These are phyloP conservation scores for Centropristis striata DNA, from an alignment of 2,113 vertebrate species.

Conservation along the genomic window DNA sequence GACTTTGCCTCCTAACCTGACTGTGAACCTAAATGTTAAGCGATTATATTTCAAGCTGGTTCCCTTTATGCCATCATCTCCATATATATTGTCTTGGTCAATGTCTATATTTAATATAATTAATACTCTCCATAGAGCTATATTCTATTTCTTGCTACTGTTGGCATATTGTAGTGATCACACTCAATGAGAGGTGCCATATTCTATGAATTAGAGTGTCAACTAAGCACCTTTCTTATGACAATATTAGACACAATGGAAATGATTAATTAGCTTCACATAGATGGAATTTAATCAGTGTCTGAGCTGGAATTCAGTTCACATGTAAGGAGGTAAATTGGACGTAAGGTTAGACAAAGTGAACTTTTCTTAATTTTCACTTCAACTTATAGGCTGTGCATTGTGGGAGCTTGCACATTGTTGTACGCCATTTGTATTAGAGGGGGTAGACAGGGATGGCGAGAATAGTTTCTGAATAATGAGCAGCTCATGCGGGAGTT, in stretches of 20 bases:
- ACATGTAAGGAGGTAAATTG: constrained; percentile 40
- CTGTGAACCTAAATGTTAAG: background rate
- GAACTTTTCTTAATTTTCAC: constrained; percentile 68
- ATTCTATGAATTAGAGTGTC: constrained; percentile 78
- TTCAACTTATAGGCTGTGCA: constrained; percentile 53
- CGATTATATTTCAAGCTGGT: constrained; percentile 13
- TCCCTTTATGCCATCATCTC: constrained; percentile 36
- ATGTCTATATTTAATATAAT: constrained; percentile 69
- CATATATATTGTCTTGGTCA: constrained; percentile 41
- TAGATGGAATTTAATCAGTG: constrained; percentile 72
- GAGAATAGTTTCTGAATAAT: constrained; percentile 68
- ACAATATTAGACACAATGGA: constrained; percentile 78
- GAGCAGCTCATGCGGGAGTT: constrained; percentile 63
- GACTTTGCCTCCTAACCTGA: background rate
- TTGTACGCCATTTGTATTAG: constrained; percentile 43
- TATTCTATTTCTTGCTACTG: constrained; percentile 65
- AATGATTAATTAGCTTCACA: constrained; percentile 79
- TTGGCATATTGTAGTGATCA: constrained; percentile 75
- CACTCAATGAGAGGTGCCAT: constrained; percentile 55
- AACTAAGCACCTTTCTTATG: constrained; percentile 82
- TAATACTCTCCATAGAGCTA: constrained; percentile 56
- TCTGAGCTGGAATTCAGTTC: constrained; percentile 55
- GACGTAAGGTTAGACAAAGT: constrained; percentile 53
- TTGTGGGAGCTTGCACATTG: constrained; percentile 61
- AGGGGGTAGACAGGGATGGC: constrained; percentile 31